phyloP scores from a whole-genome alignment of 2,888 invertebrate genomes.

The Drosophila parthenogenetica region DNA sequence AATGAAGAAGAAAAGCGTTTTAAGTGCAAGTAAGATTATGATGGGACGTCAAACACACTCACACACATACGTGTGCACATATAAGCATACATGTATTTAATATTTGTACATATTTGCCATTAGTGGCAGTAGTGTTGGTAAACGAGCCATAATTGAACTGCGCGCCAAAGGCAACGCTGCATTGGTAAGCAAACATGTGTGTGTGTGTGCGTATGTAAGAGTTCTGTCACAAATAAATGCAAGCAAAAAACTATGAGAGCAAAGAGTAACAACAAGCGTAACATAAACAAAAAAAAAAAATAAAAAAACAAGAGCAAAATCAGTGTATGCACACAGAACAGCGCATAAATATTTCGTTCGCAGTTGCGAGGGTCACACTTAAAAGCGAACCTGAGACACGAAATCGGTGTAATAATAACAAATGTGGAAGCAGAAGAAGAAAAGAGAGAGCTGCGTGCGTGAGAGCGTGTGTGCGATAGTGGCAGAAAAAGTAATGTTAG shows the following conservation, averaged over 20 bases:
- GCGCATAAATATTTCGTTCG: conserved; percentile 20
- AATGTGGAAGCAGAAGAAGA: conserved; percentile 30
- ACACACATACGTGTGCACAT: conserved; percentile 16
- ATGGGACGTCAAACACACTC: conserved; percentile 39
- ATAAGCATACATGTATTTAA: neutral
- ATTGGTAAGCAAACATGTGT: neutral
- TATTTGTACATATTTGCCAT: conserved; percentile 29
- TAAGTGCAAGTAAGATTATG: conserved; percentile 45
- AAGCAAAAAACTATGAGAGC: neutral
- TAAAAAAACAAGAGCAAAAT: conserved; percentile 6
- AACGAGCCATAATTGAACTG: conserved; percentile 27
- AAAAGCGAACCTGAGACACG: conserved; percentile 33
- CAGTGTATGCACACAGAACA: conserved; percentile 33
- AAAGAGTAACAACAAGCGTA: neutral
- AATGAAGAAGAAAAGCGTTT: conserved; percentile 34
- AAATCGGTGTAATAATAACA: conserved; percentile 49
- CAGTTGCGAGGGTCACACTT: conserved; percentile 48
- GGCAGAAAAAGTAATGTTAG: conserved; percentile 33
- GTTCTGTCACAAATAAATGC: too few relatives aligned
- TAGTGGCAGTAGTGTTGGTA: conserved; percentile 42
- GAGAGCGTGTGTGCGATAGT: conserved; percentile 10
- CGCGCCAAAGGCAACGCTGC: conserved; percentile 45
- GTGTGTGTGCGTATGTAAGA: neutral
- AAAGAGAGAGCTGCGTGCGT: conserved; percentile 19
- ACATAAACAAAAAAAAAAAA: neutral